Percentiles rank a stretch among this genome's conserved stretches.
Conservation (phyloP, 1,140 invertebrate genomes). For the Calliopsis andreniformis region DNA sequence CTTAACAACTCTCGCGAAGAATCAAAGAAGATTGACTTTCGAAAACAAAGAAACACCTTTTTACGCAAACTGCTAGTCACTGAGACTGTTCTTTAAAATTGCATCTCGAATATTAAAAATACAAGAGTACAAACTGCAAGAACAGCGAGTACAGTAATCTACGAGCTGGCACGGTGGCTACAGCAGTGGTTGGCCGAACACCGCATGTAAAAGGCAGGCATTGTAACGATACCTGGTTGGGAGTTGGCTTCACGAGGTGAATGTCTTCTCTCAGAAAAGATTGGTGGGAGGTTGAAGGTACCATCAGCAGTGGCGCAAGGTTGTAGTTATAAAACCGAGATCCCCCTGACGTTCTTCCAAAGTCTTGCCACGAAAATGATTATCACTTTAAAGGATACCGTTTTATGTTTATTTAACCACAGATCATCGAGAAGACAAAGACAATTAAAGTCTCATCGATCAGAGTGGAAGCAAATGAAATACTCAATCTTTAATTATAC, state of each 20-base stretch:
- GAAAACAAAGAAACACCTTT: conserved; percentile 21
- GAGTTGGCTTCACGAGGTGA: conserved; percentile 76
- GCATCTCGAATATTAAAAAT: background rate
- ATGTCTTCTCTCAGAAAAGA: conserved; percentile 74
- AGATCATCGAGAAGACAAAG: too few species aligned
- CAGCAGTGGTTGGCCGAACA: conserved; percentile 47
- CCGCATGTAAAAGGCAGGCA: conserved; percentile 25
- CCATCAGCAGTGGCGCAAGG: conserved; percentile 40
- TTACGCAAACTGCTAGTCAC: background rate
- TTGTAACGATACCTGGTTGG: conserved; percentile 57
- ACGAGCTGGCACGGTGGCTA: conserved; percentile 3
- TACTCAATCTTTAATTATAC: too few species aligned
- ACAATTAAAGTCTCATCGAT: too few species aligned
- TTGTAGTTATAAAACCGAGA: background rate
- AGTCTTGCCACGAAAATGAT: background rate
- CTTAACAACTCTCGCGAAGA: background rate
- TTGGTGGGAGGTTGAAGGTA: conserved; percentile 63
- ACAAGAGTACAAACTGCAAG: background rate
- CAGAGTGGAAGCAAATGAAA: too few species aligned
- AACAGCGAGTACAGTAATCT: background rate
- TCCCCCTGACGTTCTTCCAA: background rate
- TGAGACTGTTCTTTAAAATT: conserved; percentile 22
- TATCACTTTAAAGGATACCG: background rate
- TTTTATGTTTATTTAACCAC: too few species aligned
- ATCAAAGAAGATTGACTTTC: background rate